Percentiles rank a stretch among this genome's conserved stretches.
These are phyloP conservation scores for Anastrepha ludens DNA, from an alignment of 1,140 invertebrate genomes.

Conservation along the genomic window DNA sequence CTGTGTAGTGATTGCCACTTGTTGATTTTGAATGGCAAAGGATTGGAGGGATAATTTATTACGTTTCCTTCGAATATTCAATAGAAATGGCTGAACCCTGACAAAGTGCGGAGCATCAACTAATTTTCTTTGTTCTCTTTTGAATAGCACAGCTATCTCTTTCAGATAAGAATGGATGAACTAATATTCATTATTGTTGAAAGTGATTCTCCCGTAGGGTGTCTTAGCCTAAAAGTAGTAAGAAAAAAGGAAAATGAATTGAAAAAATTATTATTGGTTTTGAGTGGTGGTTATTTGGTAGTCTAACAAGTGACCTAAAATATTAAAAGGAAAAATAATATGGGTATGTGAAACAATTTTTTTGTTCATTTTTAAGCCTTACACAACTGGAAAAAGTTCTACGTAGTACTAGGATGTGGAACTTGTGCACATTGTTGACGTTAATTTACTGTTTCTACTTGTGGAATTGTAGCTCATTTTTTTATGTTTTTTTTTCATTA, in stretches of 20 bases:
- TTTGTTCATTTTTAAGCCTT: too few species aligned
- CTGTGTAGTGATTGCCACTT: constrained; percentile 16
- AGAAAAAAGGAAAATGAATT: background rate
- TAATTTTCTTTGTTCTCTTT: background rate
- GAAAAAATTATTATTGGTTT: too few species aligned
- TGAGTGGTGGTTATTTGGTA: too few species aligned
- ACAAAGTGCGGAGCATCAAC: background rate
- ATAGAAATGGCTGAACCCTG: background rate
- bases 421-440: too few species aligned
- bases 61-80: background rate
- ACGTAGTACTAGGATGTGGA: too few species aligned
- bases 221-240: background rate
- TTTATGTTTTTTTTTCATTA: too few species aligned
- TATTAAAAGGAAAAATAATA: too few species aligned
- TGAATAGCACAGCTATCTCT: background rate
- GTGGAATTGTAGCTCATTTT: too few species aligned
- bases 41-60: background rate
- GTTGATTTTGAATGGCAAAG: constrained; percentile 19
- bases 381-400: too few species aligned
- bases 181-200: background rate
- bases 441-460: too few species aligned
- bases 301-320: too few species aligned
- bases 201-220: background rate
- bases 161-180: background rate
- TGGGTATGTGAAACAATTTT: too few species aligned